Base-by-base conservation (phyloP, 53 echinoderm and acorn worm genomes). In the Paelopatides confundens region DNA sequence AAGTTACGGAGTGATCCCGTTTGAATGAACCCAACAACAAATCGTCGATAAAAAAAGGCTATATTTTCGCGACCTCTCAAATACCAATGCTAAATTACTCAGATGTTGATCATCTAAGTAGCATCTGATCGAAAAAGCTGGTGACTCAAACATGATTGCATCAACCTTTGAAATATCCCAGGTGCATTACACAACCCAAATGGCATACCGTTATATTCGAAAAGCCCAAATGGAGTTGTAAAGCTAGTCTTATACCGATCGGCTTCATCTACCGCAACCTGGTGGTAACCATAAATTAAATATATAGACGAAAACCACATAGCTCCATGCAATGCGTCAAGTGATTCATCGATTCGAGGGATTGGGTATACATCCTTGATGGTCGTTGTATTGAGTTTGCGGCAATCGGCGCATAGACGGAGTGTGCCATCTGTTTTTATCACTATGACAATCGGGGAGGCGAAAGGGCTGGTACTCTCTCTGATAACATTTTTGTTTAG, bases 81-180 rank as follows among this genome's bases (percentile, higher is more conserved):
- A 81, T 0, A 93, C 89, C 34, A 33, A 37, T 0, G 9, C 2
- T 2, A 48, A 7, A 70, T 78, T 6, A 79, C 62, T 32, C 30
- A 93, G 51, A 31, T 85, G 88, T 15, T 89, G 69, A 4, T 89
- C 92, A 46, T 92, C 89, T 0, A 88, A 39, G 39, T 91, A 87
- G 34, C 81, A 66, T 0, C 53, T 58, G 50, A 83, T 27, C 35
- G n/a, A 14, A 89, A 48, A 17, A 66, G 46, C 21, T 89, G 66
- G 50, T 77, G 85, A 1, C 86, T 81, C 18, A 81, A n/a, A n/a
- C n/a, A n/a, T n/a, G n/a, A n/a, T n/a, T n/a, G n/a, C n/a, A n/a
- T n/a, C n/a, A n/a, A n/a, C 15, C 81, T 33, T 65, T 88, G 88
- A 30, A 88, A 88, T 7, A 47, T 88, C 1, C 88, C 81, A 12